Percentiles rank a stretch among this genome's conserved stretches.
These are phyloP conservation scores for Agrypnus murinus DNA, from an alignment of 2,888 invertebrate genomes.

Conservation along the genomic window DNA sequence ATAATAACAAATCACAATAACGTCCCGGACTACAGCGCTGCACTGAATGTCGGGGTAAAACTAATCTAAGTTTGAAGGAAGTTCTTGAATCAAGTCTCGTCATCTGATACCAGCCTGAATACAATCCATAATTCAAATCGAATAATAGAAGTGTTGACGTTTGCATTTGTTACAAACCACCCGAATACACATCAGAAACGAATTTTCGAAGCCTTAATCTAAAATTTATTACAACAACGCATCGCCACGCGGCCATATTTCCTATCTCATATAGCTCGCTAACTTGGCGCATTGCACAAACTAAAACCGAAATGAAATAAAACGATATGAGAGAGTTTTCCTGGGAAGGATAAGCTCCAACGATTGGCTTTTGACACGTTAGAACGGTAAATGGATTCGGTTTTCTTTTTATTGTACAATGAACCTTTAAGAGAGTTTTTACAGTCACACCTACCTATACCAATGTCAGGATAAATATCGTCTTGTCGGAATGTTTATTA, in stretches of 20 bases:
- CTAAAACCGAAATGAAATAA: conserved; percentile 24
- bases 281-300: conserved; percentile 1
- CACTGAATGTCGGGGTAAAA: conserved; percentile 34
- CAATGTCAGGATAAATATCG: conserved; percentile 8
- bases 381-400: conserved; percentile 30
- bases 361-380: conserved; percentile 36
- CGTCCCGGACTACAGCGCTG: conserved; percentile 41
- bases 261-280: background rate
- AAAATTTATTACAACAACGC: conserved; percentile 38
- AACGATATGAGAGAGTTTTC: conserved; percentile 24
- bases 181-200: conserved; percentile 42
- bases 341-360: conserved; percentile 23
- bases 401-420: conserved; percentile 31
- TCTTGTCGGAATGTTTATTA: conserved; percentile 38
- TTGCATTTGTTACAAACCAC: conserved; percentile 51
- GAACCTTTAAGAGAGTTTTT: conserved; percentile 3
- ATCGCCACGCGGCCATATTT: conserved; percentile 6
- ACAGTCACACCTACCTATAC: conserved; percentile 4
- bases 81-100: conserved; percentile 49
- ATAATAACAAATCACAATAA: conserved; percentile 51
- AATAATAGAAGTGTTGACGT: conserved; percentile 55
- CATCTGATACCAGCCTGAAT: conserved; percentile 47
- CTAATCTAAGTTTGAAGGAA: conserved; percentile 52
- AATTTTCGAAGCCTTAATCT: conserved; percentile 39
- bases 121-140: conserved; percentile 55